Percentiles rank a stretch among this genome's conserved stretches.
Conservation (phyloP, 30 jellyfish, hydroid and myxozoan species). For the Pseudorhiza aurosa region DNA sequence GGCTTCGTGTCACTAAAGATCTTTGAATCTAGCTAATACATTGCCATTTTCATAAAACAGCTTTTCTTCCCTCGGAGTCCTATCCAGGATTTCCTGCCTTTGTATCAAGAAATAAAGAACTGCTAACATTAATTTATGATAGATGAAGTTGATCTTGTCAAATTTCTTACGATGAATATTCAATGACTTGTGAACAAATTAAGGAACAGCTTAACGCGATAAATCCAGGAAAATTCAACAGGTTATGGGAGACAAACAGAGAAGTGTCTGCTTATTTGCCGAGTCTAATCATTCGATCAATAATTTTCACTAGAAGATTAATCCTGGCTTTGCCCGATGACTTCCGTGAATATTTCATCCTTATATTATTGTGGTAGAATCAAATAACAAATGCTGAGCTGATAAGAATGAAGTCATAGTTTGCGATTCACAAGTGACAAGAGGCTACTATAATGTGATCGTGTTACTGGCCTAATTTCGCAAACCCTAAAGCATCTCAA, state of each 20-base stretch:
- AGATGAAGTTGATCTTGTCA: neutral
- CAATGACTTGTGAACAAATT: conserved; percentile 12
- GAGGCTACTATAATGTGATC: too few relatives aligned
- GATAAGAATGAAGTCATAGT: too few relatives aligned
- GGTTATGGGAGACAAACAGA: conserved; percentile 2
- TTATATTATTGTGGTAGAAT: conserved; percentile 15
- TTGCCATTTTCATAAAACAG: too few relatives aligned
- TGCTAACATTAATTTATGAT: neutral
- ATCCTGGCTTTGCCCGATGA: conserved; percentile 8
- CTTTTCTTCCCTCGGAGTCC: too few relatives aligned
- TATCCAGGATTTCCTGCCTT: too few relatives aligned
- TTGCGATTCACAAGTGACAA: too few relatives aligned
- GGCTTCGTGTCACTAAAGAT: too few relatives aligned
- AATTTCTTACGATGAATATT: neutral
- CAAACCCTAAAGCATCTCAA: too few relatives aligned
- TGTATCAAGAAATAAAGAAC: too few relatives aligned
- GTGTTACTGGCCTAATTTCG: too few relatives aligned
- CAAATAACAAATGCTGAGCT: neutral
- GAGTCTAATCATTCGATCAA: conserved; percentile 16
- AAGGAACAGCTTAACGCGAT: conserved; percentile 6
- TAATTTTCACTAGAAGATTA: conserved; percentile 50
- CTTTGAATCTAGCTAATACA: too few relatives aligned
- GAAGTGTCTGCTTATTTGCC: conserved; percentile 34
- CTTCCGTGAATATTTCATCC: conserved; percentile 19
- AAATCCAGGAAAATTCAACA: conserved; percentile 35